Percentiles rank a stretch among this genome's conserved stretches.
Conservation (phyloP, 2,888 invertebrate genomes). For the Agonum fuliginosum region DNA sequence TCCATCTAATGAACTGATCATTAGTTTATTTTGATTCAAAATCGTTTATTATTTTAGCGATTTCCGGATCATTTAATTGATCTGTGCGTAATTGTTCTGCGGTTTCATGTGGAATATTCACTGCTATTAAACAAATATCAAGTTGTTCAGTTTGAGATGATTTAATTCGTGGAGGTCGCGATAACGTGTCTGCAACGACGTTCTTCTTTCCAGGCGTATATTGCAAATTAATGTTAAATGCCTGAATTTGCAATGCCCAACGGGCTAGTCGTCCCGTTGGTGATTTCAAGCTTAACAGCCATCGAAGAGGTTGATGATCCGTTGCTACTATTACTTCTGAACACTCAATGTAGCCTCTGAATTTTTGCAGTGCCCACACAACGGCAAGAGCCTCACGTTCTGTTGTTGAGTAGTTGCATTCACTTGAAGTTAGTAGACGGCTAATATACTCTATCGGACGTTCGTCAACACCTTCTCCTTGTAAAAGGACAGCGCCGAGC, state of each 20-base stretch:
- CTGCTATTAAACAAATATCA: constrained; percentile 50
- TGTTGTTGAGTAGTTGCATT: constrained; percentile 65
- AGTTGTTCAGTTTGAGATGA: background rate
- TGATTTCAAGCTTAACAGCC: constrained; percentile 69
- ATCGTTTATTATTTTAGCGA: constrained; percentile 63
- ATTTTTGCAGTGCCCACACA: constrained; percentile 67
- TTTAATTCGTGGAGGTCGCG: constrained; percentile 64
- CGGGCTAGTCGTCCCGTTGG: constrained; percentile 70
- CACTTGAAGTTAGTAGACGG: background rate
- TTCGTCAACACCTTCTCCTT: background rate
- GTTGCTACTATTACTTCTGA: constrained; percentile 67
- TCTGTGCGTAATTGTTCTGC: constrained; percentile 59
- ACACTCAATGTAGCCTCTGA: constrained; percentile 68
- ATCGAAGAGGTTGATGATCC: constrained; percentile 71
- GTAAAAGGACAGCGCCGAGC: constrained; percentile 28
- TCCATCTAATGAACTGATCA: constrained; percentile 39
- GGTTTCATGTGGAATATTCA: constrained; percentile 59
- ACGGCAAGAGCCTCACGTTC: constrained; percentile 64
- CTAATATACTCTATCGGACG: background rate
- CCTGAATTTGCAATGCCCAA: constrained; percentile 71
- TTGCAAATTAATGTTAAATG: constrained; percentile 68
- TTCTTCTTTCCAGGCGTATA: constrained; percentile 70
- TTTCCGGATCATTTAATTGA: constrained; percentile 63
- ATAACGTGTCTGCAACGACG: constrained; percentile 69
- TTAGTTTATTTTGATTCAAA: constrained; percentile 59